phyloP scores from a whole-genome alignment of 2,888 invertebrate species.

The Tigriopus californicus region DNA sequence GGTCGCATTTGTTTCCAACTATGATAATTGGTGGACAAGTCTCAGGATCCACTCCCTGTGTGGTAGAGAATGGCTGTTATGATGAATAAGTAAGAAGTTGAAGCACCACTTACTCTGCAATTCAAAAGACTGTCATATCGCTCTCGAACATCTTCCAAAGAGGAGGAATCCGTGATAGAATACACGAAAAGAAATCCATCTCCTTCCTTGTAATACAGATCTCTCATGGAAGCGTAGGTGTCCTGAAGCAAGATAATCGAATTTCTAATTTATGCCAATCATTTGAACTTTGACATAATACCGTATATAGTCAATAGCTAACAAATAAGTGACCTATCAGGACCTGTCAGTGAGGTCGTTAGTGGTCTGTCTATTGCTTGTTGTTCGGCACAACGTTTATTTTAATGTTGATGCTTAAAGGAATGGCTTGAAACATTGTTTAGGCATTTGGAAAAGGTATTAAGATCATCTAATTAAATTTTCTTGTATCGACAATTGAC shows the following conservation, averaged over 20 bases:
- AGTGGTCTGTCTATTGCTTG: no score
- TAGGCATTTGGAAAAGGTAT: no score
- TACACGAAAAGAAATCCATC: conserved; percentile 4
- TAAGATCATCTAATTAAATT: no score
- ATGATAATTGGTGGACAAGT: conserved; percentile 2
- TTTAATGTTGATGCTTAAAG: no score
- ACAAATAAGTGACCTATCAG: no score
- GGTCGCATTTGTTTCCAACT: conserved; percentile 14
- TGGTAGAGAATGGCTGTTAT: not conserved
- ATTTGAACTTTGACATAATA: no score
- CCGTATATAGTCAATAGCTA: no score
- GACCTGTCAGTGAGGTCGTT: no score
- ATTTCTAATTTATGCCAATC: no score
- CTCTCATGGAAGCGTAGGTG: not conserved
- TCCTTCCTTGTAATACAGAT: not conserved
- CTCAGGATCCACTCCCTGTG: not conserved
- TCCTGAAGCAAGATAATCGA: not conserved
- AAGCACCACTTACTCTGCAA: not conserved
- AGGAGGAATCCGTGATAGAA: not conserved
- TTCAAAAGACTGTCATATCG: not conserved
- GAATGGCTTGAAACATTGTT: no score
- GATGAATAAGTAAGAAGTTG: not conserved
- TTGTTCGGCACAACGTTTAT: no score
- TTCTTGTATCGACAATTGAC: no score
- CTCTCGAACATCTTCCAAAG: not conserved